Percentiles rank a stretch among this genome's conserved stretches.
phyloP scores from a whole-genome alignment of 2,113 vertebrate species.

The Dicerorhinus sumatrensis region DNA sequence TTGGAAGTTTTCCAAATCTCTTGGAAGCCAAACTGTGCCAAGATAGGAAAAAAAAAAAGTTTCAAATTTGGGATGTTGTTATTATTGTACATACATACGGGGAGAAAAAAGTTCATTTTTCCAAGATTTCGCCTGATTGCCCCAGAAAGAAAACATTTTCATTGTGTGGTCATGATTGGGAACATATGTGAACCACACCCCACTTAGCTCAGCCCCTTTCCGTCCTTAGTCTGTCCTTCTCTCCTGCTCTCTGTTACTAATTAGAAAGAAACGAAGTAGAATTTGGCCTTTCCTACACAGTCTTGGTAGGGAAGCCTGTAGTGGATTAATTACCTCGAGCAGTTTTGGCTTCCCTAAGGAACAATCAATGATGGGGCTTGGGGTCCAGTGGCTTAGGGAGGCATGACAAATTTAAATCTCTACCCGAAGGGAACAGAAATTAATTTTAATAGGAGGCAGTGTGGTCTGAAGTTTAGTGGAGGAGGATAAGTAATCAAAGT shows the following conservation, averaged over 20 bases:
- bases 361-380: constrained; percentile 74
- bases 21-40: constrained; percentile 65
- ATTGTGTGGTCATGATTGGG: constrained; percentile 88
- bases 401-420: constrained; percentile 81
- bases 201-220: constrained; percentile 66
- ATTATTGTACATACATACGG: constrained; percentile 78
- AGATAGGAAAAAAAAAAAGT: constrained; percentile 60
- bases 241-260: constrained; percentile 78
- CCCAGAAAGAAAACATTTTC: constrained; percentile 89
- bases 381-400: constrained; percentile 81
- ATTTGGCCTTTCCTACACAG: constrained; percentile 82
- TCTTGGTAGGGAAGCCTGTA: constrained; percentile 76
- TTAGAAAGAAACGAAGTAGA: constrained; percentile 83
- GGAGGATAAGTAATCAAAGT: constrained; percentile 74
- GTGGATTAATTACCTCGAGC: constrained; percentile 84
- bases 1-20: constrained; percentile 66
- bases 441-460: constrained; percentile 84
- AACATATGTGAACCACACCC: constrained; percentile 86
- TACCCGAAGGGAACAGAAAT: constrained; percentile 80
- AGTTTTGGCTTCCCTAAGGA: constrained; percentile 80
- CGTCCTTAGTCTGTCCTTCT: neutral
- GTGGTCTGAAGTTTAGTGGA: constrained; percentile 71
- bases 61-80: constrained; percentile 83
- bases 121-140: constrained; percentile 84
- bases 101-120: constrained; percentile 73